phyloP scores from a whole-genome alignment of 2,888 invertebrate genomes.

The Limenitis camilla region DNA sequence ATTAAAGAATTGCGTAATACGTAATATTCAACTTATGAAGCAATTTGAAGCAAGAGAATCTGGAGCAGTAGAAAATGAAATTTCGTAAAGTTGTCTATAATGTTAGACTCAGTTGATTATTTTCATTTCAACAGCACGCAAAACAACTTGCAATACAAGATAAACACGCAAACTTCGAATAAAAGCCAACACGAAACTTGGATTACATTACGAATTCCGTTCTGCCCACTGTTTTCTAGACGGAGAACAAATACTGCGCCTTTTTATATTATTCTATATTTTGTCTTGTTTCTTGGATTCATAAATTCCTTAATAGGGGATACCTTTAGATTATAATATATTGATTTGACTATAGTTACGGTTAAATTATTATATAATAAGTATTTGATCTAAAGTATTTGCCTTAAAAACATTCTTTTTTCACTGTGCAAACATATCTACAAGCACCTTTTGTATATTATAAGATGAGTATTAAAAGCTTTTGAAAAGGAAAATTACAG shows the following conservation, averaged over 20 bases:
- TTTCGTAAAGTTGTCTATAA: constrained; percentile 17
- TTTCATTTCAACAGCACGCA: constrained; percentile 47
- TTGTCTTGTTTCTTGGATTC: not conserved
- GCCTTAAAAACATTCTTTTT: too few species aligned
- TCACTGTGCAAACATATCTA: too few species aligned
- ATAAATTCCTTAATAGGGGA: too few species aligned
- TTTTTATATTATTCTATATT: not conserved
- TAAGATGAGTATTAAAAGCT: too few species aligned
- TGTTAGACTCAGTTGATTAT: constrained; percentile 53
- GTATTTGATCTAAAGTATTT: too few species aligned
- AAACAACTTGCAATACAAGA: constrained; percentile 56
- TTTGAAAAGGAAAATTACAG: too few species aligned
- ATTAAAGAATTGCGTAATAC: not conserved
- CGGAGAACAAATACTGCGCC: constrained; percentile 25
- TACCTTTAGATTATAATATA: too few species aligned
- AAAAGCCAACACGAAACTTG: constrained; percentile 50
- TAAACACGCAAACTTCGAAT: constrained; percentile 63
- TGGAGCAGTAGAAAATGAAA: constrained; percentile 15
- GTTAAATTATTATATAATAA: too few species aligned
- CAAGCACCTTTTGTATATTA: too few species aligned
- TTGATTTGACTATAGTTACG: too few species aligned
- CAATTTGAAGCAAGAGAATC: constrained; percentile 9
- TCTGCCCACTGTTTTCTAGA: constrained; percentile 40
- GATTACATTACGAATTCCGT: constrained; percentile 52
- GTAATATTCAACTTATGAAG: constrained; percentile 6